Conservation (phyloP, 2,113 vertebrate species). For the Spea bombifrons region DNA sequence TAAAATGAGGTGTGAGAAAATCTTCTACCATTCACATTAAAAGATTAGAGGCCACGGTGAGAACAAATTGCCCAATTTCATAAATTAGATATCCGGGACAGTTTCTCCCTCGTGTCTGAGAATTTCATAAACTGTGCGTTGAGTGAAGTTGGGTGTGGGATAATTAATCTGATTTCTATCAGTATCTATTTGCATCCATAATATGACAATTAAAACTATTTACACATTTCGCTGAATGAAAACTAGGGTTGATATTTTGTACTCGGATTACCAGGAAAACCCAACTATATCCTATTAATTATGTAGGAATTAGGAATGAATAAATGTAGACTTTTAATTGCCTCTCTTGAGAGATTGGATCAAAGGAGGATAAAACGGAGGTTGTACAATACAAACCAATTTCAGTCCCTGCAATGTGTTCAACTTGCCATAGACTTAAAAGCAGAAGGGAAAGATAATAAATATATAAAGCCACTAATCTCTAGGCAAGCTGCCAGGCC, state of each 20-base stretch:
- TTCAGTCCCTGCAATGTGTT: neutral
- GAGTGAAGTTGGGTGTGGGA: constrained; percentile 24
- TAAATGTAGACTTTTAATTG: neutral
- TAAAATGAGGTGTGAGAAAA: neutral
- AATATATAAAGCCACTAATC: too few species aligned
- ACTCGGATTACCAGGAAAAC: neutral
- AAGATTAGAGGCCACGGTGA: neutral
- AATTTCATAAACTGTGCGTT: constrained; percentile 8
- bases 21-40: neutral
- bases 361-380: neutral
- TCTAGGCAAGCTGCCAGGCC: too few species aligned
- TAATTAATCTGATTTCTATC: constrained; percentile 17
- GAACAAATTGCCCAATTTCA: constrained; percentile 12
- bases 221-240: neutral
- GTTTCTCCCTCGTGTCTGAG: constrained; percentile 3
- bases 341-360: neutral
- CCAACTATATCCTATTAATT: neutral
- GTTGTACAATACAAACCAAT: neutral
- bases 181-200: constrained; percentile 4
- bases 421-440: neutral
- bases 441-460: too few species aligned
- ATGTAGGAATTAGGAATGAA: neutral
- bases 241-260: neutral
- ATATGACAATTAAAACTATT: neutral
- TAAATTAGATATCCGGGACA: neutral